phyloP scores from a whole-genome alignment of 1,140 invertebrate genomes.

The Camponotus vicinus region DNA sequence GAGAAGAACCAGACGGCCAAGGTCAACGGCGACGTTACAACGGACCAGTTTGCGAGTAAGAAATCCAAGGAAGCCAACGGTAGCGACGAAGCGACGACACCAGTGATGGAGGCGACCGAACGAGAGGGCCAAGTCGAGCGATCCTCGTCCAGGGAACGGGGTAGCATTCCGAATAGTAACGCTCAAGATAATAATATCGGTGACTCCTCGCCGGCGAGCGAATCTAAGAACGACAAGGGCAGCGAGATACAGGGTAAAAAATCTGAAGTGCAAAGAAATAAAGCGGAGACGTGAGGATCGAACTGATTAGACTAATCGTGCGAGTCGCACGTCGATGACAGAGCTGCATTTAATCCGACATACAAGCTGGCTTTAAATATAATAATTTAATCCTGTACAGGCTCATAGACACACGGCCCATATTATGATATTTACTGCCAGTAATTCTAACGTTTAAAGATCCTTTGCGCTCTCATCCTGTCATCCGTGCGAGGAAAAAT shows the following conservation, averaged over 20 bases:
- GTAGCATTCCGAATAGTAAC: constrained; percentile 15
- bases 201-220: constrained; percentile 30
- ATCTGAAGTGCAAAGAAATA: constrained; percentile 78
- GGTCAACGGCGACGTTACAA: constrained; percentile 54
- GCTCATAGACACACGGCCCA: not conserved
- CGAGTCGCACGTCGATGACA: not conserved
- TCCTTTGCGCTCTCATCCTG: not conserved
- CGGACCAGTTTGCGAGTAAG: constrained; percentile 17
- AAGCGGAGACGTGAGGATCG: constrained; percentile 80
- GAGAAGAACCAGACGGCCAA: constrained; percentile 47
- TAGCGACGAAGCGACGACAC: constrained; percentile 33
- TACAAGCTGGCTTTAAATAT: constrained; percentile 9
- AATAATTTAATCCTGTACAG: not conserved
- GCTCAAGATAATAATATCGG: constrained; percentile 9
- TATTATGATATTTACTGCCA: constrained; percentile 45
- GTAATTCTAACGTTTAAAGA: constrained; percentile 34
- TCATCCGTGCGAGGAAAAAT: constrained; percentile 12
- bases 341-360: constrained; percentile 28
- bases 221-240: constrained; percentile 73
- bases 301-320: constrained; percentile 11
- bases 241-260: constrained; percentile 79
- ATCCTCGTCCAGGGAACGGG: constrained; percentile 17
- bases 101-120: constrained; percentile 39
- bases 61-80: constrained; percentile 29
- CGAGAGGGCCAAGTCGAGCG: constrained; percentile 1